Evolutionary conservation across 2,888 invertebrate species (phyloP).

Genomic region (Hypsopygia costalis): DNA sequence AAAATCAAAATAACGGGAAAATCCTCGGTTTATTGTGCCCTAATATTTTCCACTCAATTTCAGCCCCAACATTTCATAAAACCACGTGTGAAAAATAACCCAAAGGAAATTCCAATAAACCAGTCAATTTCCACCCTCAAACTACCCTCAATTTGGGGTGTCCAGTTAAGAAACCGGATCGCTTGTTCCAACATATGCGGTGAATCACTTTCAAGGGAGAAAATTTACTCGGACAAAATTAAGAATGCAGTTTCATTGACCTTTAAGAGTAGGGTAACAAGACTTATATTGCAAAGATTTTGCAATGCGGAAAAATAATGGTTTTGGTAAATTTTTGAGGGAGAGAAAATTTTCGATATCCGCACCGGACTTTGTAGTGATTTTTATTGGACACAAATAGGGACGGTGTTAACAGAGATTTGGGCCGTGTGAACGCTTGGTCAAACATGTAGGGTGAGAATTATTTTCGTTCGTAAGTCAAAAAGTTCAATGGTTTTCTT

Average conservation of each 20-base stretch:
- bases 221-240: conserved; percentile 25
- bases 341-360: conserved; percentile 69
- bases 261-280: conserved; percentile 19
- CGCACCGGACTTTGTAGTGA: conserved; percentile 66
- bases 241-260: conserved; percentile 13
- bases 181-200: conserved; percentile 73
- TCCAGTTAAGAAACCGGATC: conserved; percentile 72
- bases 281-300: conserved; percentile 20
- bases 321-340: conserved; percentile 53
- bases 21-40: background rate
- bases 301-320: background rate
- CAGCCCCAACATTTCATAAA: conserved; percentile 23
- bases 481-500: no score
- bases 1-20: background rate
- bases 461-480: conserved; percentile 41
- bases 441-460: conserved; percentile 50
- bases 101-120: conserved; percentile 74
- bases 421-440: conserved; percentile 52
- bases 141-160: conserved; percentile 70
- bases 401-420: conserved; percentile 62
- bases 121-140: conserved; percentile 59
- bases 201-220: conserved; percentile 57
- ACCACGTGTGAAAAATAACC: conserved; percentile 57
- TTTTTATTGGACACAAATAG: conserved; percentile 74
- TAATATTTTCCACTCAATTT: conserved; percentile 8